Percentiles rank a stretch among this genome's conserved stretches.
These are phyloP conservation scores for Mongoloraphidia duomilia DNA, from an alignment of 2,888 invertebrate species.

Conservation along the genomic window DNA sequence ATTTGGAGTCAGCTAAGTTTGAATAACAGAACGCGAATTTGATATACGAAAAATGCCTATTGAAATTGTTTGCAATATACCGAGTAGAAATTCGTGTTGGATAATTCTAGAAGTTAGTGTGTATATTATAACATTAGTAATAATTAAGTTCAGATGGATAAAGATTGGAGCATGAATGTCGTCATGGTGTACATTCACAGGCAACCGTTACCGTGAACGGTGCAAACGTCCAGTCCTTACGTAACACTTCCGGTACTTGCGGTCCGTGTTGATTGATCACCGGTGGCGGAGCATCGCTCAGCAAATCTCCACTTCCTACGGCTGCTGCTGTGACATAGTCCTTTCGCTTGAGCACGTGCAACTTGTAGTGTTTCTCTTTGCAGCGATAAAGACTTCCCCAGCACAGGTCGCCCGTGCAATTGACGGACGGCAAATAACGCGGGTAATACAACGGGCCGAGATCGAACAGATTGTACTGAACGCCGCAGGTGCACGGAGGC, in stretches of 20 bases:
- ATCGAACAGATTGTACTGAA: conserved; percentile 14
- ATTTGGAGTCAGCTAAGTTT: no score
- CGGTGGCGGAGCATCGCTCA: no score
- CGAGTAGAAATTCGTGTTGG: no score
- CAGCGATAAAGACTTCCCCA: conserved; percentile 20
- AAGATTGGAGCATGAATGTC: no score
- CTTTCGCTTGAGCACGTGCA: conserved; percentile 23
- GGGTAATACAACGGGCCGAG: conserved; percentile 15
- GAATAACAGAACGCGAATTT: no score
- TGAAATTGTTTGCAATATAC: no score
- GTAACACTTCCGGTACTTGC: conserved; percentile 21
- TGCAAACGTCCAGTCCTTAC: conserved; percentile 24
- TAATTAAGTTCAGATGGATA: conserved; percentile 22
- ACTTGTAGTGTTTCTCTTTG: conserved; percentile 21
- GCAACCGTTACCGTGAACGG: conserved; percentile 23
- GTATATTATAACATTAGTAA: background rate
- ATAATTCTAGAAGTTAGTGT: no score
- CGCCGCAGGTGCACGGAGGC: conserved; percentile 19
- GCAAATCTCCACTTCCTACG: background rate
- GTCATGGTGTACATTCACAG: conserved; percentile 26
- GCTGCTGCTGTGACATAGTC: conserved; percentile 9
- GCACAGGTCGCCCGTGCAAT: conserved; percentile 23
- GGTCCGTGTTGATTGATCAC: conserved; percentile 11
- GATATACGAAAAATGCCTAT: no score
- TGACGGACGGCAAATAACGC: conserved; percentile 21